A percentile compares a stretch with the other conserved stretches of the same genome.
These are phyloP conservation scores for Takifugu flavidus DNA, from an alignment of 2,113 vertebrate genomes.

Conservation along the genomic window DNA sequence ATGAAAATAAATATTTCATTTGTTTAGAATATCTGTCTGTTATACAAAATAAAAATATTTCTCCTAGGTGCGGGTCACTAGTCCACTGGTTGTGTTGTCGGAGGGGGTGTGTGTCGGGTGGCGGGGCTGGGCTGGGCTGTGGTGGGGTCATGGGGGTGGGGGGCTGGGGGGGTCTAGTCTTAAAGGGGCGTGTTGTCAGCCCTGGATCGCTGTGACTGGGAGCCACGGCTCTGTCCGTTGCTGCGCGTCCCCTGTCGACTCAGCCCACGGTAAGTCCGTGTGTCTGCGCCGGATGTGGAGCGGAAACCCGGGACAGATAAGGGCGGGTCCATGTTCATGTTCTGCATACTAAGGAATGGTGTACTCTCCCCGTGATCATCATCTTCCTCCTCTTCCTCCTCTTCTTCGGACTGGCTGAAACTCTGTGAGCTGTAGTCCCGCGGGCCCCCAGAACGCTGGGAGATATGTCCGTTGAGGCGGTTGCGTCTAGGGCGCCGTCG, in stretches of 20 bases:
- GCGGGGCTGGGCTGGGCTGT: slow-evolving; percentile 28
- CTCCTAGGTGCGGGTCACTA: slow-evolving; percentile 83
- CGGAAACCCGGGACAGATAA: slow-evolving; percentile 77
- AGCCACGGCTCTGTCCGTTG: slow-evolving; percentile 80
- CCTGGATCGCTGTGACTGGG: slow-evolving; percentile 79
- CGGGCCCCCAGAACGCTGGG: slow-evolving; percentile 79
- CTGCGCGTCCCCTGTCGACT: slow-evolving; percentile 79
- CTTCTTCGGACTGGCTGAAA: slow-evolving; percentile 86
- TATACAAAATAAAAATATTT: slow-evolving; percentile 99
- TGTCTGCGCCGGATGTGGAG: slow-evolving; percentile 78
- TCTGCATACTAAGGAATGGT: slow-evolving; percentile 93
- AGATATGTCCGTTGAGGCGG: slow-evolving; percentile 88
- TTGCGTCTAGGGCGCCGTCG: slow-evolving; percentile 85
- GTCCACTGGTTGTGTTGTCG: slow-evolving; percentile 70
- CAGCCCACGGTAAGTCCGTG: slow-evolving; percentile 88
- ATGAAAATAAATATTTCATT: slow-evolving; percentile 99
- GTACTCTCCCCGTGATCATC: slow-evolving; percentile 86
- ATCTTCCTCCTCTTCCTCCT: slow-evolving; percentile 81
- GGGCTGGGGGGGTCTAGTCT: slow-evolving; percentile 51
- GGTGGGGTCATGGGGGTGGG: slow-evolving; percentile 23
- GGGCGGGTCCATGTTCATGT: slow-evolving; percentile 77
- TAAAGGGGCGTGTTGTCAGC: slow-evolving; percentile 89
- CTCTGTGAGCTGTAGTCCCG: slow-evolving; percentile 94
- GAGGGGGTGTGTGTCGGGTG: slow-evolving; percentile 59
- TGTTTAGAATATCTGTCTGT: slow-evolving; percentile 96